Evolutionary conservation across 2,888 invertebrate species (phyloP).

Genomic region (Diarsia brunnea): DNA sequence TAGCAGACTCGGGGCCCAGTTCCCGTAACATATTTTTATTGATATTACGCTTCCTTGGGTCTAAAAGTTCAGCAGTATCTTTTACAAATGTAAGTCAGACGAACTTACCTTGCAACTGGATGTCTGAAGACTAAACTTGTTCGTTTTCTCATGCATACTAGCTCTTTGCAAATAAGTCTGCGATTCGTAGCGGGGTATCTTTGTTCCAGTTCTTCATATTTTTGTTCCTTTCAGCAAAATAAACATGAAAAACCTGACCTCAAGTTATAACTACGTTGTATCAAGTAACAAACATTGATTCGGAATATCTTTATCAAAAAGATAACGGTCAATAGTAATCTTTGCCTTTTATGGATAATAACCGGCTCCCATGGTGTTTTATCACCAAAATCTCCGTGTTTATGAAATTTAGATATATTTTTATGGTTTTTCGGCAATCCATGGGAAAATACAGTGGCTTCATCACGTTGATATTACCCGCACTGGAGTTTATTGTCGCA

Average conservation of each 20-base stretch:
- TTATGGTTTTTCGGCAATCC: conserved; percentile 66
- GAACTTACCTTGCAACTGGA: neutral
- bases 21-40: neutral
- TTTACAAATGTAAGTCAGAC: neutral
- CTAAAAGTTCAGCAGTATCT: neutral
- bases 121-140: neutral
- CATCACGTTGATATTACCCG: conserved; percentile 65
- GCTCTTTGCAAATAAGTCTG: neutral
- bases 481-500: neutral
- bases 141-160: conserved; percentile 5
- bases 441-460: conserved; percentile 73
- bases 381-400: conserved; percentile 73
- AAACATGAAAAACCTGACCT: neutral
- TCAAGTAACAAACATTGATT: conserved; percentile 39
- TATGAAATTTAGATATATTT: conserved; percentile 74
- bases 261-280: conserved; percentile 15
- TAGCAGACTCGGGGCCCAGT: too few species aligned
- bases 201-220: neutral
- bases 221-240: conserved; percentile 8
- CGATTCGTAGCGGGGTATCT: neutral
- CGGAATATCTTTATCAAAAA: conserved; percentile 64
- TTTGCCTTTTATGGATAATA: conserved; percentile 65
- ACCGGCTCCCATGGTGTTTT: conserved; percentile 73
- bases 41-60: neutral
- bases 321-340: conserved; percentile 61